Evolutionary conservation across 2,113 vertebrate species (phyloP).

Genomic region (Hystrix cristata): DNA sequence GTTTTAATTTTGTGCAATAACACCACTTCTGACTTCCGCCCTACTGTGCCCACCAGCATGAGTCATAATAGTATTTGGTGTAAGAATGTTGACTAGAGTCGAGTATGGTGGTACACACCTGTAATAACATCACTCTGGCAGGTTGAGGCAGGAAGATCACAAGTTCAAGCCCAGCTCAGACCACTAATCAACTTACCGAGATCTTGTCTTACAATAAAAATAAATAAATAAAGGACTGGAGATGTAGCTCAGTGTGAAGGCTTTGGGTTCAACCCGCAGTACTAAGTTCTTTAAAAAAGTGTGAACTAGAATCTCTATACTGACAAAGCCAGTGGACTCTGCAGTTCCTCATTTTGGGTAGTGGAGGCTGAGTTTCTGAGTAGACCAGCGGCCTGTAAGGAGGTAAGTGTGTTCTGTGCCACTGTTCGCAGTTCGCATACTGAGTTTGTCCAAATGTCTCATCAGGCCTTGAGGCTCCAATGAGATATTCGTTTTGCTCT

Average conservation of each 20-base stretch:
- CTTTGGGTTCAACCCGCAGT: not conserved
- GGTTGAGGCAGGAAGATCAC: not conserved
- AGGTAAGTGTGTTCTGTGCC: not conserved
- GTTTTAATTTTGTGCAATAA: not conserved
- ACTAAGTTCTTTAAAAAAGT: not conserved
- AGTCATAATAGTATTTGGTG: not conserved
- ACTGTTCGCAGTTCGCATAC: not conserved
- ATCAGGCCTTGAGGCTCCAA: not conserved
- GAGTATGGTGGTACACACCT: not conserved
- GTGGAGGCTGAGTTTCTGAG: not conserved
- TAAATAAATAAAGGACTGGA: not conserved
- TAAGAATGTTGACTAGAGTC: not conserved
- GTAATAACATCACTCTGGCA: not conserved
- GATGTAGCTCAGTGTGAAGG: not conserved
- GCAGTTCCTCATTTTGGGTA: not conserved
- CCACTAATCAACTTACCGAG: not conserved
- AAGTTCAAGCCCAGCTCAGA: not conserved
- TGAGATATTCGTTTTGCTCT: not conserved
- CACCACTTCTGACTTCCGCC: not conserved
- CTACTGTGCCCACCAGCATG: not conserved
- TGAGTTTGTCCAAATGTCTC: not conserved
- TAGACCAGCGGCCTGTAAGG: too few species aligned
- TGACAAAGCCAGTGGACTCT: not conserved
- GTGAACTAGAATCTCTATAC: not conserved
- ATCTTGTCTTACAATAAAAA: not conserved